These are phyloP conservation scores for Pampusana beccarii DNA, from an alignment of 2,113 vertebrate genomes.

Conservation along the genomic window DNA sequence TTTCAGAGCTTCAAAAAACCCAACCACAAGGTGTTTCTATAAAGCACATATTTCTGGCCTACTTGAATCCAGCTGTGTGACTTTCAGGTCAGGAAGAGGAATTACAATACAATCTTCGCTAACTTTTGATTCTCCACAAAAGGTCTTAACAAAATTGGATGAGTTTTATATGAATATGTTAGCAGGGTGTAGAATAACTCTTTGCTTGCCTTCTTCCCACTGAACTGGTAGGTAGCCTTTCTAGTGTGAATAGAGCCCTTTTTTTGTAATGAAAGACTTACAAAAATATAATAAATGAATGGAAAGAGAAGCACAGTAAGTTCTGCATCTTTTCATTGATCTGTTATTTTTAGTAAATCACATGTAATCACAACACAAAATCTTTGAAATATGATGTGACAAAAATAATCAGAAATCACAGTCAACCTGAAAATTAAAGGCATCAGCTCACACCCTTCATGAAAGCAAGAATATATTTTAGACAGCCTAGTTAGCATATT, in stretches of 20 bases:
- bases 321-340: constrained; percentile 47
- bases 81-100: constrained; percentile 63
- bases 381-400: not conserved
- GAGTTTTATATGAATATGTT: constrained; percentile 63
- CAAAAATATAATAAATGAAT: constrained; percentile 56
- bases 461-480: constrained; percentile 39
- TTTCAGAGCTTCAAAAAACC: constrained; percentile 35
- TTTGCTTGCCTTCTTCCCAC: constrained; percentile 53
- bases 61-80: constrained; percentile 67
- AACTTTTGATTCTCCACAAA: constrained; percentile 68
- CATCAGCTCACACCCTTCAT: not conserved
- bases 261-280: constrained; percentile 58
- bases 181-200: constrained; percentile 65
- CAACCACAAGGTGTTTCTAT: constrained; percentile 40
- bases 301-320: constrained; percentile 19
- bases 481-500: constrained; percentile 24
- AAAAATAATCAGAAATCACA: constrained; percentile 62
- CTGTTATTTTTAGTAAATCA: constrained; percentile 52
- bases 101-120: constrained; percentile 63
- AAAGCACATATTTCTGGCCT: constrained; percentile 57
- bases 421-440: constrained; percentile 31
- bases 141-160: constrained; percentile 68
- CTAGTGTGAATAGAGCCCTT: constrained; percentile 50
- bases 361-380: constrained; percentile 46
- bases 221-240: constrained; percentile 64